Evolutionary conservation across 2,888 invertebrate species (phyloP), one percentile per base, ranked within the genome.

Genomic region (Ochlodes sylvanus): DNA sequence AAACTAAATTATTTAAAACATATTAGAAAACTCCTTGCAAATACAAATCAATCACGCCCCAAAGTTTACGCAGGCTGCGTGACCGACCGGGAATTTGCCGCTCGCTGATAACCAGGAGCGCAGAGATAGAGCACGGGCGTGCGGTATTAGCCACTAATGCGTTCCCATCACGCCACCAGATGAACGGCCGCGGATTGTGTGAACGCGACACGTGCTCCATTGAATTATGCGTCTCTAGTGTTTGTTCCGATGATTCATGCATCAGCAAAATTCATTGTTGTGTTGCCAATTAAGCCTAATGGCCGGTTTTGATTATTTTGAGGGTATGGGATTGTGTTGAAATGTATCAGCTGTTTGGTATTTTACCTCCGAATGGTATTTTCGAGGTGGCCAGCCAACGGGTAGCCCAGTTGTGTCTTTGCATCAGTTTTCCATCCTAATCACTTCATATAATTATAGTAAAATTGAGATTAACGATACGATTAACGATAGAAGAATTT

Each of bases 141-240:
- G 21, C 52, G 27, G 52, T 63, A 66, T 66, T 66, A 66, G 65
- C 58, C 14, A 27, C 60, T 77, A 77, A 77, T 74, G 74, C 73
- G 57, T 44, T 47, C 61, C 56, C 54, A 70, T 70, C 77, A 76
- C 76, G 77, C 71, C 58, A 76, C 60, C 41, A 34, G 68, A 56
- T 17, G 62, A 69, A 34, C 57, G 42, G 58, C 62, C 15, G 57
- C 70, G 67, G 70, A 70, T 70, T 70, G 74, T 75, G 76, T 66
- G 76, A 76, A 70, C 60, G 17, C 15, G 64, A 64, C 76, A 76
- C 71, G 74, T 76, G 76, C 64, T 66, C 47, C 65, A 60, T 69
- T 68, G 55, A 65, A 55, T 62, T 61, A 66, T 58, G 66, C 66
- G 32, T 1, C 58, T 55, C 60, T 44, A 38, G 38, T 52, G 61